Base-by-base conservation (phyloP, 1,140 invertebrate genomes). In the Aphelinus atriplicis region DNA sequence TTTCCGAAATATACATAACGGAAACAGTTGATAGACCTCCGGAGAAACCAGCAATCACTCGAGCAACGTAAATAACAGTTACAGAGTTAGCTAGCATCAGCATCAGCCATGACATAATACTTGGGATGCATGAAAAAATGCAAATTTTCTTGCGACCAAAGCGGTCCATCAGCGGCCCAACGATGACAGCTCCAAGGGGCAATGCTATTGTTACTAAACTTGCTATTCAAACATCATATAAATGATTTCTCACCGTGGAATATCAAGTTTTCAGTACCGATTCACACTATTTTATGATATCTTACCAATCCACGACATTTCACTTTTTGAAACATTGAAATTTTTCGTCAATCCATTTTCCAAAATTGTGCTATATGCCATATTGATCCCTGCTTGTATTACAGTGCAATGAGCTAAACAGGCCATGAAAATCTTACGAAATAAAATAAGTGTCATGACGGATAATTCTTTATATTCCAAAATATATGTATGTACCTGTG, bases 111-210 rank as follows among this genome's bases (percentile, higher is more conserved):
- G 92, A 90, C 57, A 89, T 66, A 2, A 90, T 79, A 66, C 89
- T 90, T 1, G 92, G 91, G 7, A 92, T 6, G 10, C 88, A 89
- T 1, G 89, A 86, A 0, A 90, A 53, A 9, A 92, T 81, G 55
- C 91, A 88, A 1, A 91, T 84, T 60, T 73, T 82, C 83, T 90
- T 93, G 3, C 93, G 82, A 1, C 93, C 93, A 79, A 90, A 89
- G 80, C 84, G 87, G 80, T 94, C 92, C 87, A 93, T 91, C n/a
- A 91, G 74, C 50, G 89, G 90, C 2, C 91, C 89, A 51, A 88
- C 84, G 3, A 89, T 68, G 0, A 90, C 70, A 0, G 90, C 87
- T 46, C 91, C 91, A 50, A 91, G 68, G 2, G 90, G 90, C 2
- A 89, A 81, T 0, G 88, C 84, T 78, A 92, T 86, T 26, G 89